These are phyloP conservation scores for Grammomys dolichurus DNA, from an alignment of 2,113 vertebrate genomes.

Conservation along the genomic window DNA sequence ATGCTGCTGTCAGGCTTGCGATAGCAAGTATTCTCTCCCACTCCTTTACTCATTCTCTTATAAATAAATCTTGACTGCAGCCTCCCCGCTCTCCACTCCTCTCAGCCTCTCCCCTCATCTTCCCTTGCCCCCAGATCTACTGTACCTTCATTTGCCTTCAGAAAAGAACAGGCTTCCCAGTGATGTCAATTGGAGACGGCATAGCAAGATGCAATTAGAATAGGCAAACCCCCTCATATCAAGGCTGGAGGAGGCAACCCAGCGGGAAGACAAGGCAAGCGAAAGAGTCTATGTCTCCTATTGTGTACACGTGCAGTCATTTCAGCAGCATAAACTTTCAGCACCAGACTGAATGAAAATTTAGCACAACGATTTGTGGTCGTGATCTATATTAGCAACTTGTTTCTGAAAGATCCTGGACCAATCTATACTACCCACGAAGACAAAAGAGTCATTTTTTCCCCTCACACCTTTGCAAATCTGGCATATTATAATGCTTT, in stretches of 20 bases:
- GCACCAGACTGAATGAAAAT: not conserved
- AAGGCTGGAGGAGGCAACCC: not conserved
- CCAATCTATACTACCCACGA: not conserved
- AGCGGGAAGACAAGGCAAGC: not conserved
- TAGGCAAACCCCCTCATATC: not conserved
- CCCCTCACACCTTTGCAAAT: not conserved
- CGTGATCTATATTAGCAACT: not conserved
- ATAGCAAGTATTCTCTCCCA: not conserved
- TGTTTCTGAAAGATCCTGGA: conserved; percentile 18
- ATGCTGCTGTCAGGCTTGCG: not conserved
- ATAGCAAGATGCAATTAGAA: not conserved
- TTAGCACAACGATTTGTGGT: not conserved
- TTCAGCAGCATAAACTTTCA: not conserved
- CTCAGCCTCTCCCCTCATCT: not conserved
- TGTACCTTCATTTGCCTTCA: not conserved
- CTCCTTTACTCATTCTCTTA: not conserved
- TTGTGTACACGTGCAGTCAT: not conserved
- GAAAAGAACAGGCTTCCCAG: not conserved
- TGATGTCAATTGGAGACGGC: no score
- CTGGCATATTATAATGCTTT: not conserved
- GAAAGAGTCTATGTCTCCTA: not conserved
- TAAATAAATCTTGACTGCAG: not conserved
- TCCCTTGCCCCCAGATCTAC: not conserved
- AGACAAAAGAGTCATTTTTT: not conserved
- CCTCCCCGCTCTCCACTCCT: not conserved